Evolutionary conservation across 2,888 invertebrate genomes (phyloP).

Genomic region (Pycnomerus fuliginosus): DNA sequence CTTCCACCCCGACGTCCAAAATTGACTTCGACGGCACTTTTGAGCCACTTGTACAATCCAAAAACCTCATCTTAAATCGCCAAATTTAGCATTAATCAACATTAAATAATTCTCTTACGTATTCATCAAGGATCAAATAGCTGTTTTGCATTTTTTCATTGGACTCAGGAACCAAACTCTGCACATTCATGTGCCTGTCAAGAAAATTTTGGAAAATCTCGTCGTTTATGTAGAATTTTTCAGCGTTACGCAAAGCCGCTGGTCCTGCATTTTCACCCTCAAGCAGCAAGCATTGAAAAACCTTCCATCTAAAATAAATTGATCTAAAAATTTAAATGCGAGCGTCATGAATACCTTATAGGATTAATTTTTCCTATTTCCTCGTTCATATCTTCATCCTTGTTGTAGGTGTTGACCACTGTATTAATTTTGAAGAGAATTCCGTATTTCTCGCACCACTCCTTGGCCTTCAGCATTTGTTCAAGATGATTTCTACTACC

Average conservation of each 20-base stretch:
- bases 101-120: conserved; percentile 36
- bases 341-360: conserved; percentile 50
- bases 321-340: no score
- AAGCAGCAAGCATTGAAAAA: conserved; percentile 56
- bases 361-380: conserved; percentile 50
- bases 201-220: conserved; percentile 52
- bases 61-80: conserved; percentile 53
- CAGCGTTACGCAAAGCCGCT: conserved; percentile 52
- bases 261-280: conserved; percentile 56
- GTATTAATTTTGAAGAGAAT: conserved; percentile 57
- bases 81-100: conserved; percentile 4
- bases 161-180: conserved; percentile 54
- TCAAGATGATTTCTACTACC: conserved; percentile 50
- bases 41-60: conserved; percentile 52
- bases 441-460: conserved; percentile 52
- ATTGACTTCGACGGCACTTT: conserved; percentile 55
- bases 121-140: conserved; percentile 57
- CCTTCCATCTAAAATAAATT: conserved; percentile 49
- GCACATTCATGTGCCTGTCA: conserved; percentile 48
- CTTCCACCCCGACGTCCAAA: conserved; percentile 53
- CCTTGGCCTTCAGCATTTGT: conserved; percentile 48
- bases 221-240: conserved; percentile 52
- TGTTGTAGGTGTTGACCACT: conserved; percentile 56
- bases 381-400: conserved; percentile 53
- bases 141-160: conserved; percentile 56